Conservation (phyloP, 2,797 vertebrate genomes). For the Rhabdophis nuchalis region DNA sequence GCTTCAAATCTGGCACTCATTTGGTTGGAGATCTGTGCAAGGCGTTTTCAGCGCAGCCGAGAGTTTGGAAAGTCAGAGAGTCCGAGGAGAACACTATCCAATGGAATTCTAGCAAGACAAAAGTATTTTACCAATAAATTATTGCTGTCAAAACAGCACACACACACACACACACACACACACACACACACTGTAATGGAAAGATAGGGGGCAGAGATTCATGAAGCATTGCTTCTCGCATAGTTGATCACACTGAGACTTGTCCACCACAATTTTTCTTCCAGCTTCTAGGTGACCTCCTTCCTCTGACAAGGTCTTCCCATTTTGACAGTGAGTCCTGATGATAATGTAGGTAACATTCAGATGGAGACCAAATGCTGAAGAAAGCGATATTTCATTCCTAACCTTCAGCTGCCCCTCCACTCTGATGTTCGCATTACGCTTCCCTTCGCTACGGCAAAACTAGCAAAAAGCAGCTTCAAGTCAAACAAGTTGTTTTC, state of each 20-base stretch:
- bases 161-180: conserved; percentile 4
- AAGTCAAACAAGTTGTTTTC: conserved; percentile 42
- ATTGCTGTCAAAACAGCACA: conserved; percentile 17
- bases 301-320: conserved; percentile 66
- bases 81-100: not conserved
- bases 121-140: conserved; percentile 39
- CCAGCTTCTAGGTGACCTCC: conserved; percentile 59
- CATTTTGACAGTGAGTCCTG: conserved; percentile 64
- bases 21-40: conserved; percentile 12
- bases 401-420: conserved; percentile 70
- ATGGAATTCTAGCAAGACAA: conserved; percentile 30
- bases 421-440: conserved; percentile 58
- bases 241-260: conserved; percentile 47
- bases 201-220: conserved; percentile 40
- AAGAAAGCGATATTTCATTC: conserved; percentile 69
- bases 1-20: not conserved
- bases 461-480: conserved; percentile 41
- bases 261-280: conserved; percentile 62
- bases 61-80: not conserved
- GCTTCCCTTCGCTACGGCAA: conserved; percentile 60
- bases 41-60: not conserved
- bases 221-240: conserved; percentile 18
- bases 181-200: conserved; percentile 12
- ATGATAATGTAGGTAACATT: conserved; percentile 69
- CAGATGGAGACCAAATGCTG: conserved; percentile 66